Percentiles rank a stretch among this genome's conserved stretches.
These are phyloP conservation scores for Lithophane semibrunnea DNA, from an alignment of 2,888 invertebrate genomes.

Conservation along the genomic window DNA sequence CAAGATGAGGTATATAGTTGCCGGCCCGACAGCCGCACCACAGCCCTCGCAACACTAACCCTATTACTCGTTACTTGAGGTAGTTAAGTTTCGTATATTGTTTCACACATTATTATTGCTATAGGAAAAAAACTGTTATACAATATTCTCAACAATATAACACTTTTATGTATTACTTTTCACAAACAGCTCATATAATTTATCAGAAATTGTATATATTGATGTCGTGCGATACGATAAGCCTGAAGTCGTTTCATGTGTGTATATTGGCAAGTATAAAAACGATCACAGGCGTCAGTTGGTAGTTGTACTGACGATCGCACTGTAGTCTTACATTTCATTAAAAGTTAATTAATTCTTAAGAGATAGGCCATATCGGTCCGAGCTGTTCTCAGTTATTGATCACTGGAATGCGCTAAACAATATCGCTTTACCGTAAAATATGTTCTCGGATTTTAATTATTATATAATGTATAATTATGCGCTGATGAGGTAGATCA, in stretches of 20 bases:
- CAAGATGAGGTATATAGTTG: slow-evolving; percentile 79
- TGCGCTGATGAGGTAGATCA: slow-evolving; percentile 88
- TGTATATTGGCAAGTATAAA: slow-evolving; percentile 58
- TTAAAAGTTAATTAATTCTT: slow-evolving; percentile 61
- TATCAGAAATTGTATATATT: slow-evolving; percentile 66
- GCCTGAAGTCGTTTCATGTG: slow-evolving; percentile 45
- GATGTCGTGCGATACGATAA: slow-evolving; percentile 39
- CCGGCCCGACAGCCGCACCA: slow-evolving; percentile 58
- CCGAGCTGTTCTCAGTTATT: slow-evolving; percentile 68
- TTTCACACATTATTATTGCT: slow-evolving; percentile 86
- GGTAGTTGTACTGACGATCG: slow-evolving; percentile 23
- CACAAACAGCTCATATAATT: slow-evolving; percentile 75
- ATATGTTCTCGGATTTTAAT: slow-evolving; percentile 59
- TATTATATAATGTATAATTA: slow-evolving; percentile 62
- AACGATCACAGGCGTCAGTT: slow-evolving; percentile 59
- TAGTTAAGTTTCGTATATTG: slow-evolving; percentile 87
- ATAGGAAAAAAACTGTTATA: slow-evolving; percentile 84
- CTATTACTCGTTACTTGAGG: slow-evolving; percentile 88
- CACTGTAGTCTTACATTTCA: slow-evolving; percentile 50
- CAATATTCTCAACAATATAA: slow-evolving; percentile 84
- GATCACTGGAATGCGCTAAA: slow-evolving; percentile 63
- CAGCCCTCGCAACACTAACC: slow-evolving; percentile 76
- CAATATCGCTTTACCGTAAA: slow-evolving; percentile 64
- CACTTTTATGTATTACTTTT: slow-evolving; percentile 76
- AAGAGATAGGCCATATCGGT: slow-evolving; percentile 82